These are phyloP conservation scores for Ceratina australensis DNA, from an alignment of 1,140 invertebrate genomes.

Conservation along the genomic window DNA sequence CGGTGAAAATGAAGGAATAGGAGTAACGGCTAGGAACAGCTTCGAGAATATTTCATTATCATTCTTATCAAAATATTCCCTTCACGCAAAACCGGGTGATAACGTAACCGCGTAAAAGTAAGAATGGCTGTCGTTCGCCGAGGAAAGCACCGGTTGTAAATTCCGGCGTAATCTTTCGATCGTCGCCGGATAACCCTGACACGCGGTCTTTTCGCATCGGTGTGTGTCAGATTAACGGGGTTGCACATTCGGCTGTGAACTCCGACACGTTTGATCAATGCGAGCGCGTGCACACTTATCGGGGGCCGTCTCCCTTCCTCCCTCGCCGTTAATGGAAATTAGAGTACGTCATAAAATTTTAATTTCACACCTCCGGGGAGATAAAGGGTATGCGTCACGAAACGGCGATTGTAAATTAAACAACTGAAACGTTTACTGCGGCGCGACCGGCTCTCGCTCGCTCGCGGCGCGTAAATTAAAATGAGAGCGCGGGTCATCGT, in stretches of 20 bases:
- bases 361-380: constrained; percentile 37
- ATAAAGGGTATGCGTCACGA: constrained; percentile 38
- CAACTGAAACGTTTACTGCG: constrained; percentile 42
- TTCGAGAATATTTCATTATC: neutral
- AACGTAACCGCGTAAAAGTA: constrained; percentile 9
- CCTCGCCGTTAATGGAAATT: constrained; percentile 38
- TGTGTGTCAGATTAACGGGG: constrained; percentile 32
- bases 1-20: no score
- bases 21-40: no score
- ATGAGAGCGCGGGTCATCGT: constrained; percentile 25
- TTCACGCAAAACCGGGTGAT: neutral
- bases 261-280: constrained; percentile 6
- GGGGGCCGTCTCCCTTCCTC: neutral
- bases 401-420: constrained; percentile 44
- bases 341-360: constrained; percentile 45
- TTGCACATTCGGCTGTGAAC: constrained; percentile 3
- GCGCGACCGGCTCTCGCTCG: neutral
- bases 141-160: constrained; percentile 31
- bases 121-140: neutral
- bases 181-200: constrained; percentile 28
- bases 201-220: constrained; percentile 17
- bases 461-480: constrained; percentile 34
- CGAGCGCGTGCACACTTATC: constrained; percentile 20
- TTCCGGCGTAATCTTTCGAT: constrained; percentile 32
- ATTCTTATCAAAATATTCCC: neutral